Evolutionary conservation across 2,113 vertebrate genomes (phyloP).

Genomic region (Opisthocomus hoazin): DNA sequence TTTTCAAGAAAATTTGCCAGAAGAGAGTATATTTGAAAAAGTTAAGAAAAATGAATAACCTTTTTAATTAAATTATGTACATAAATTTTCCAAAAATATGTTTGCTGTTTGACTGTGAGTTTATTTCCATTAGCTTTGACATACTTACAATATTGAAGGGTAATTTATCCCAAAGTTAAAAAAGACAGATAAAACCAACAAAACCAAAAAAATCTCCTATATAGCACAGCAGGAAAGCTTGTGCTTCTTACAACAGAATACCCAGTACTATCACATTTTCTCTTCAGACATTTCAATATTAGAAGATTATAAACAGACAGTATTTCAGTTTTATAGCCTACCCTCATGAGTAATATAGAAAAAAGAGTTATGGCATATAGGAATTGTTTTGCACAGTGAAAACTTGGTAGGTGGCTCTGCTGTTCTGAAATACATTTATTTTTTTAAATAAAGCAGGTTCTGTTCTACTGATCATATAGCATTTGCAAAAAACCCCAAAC

Average conservation of each 20-base stretch:
- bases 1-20: background rate
- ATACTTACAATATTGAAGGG: background rate
- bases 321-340: constrained; percentile 13
- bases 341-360: background rate
- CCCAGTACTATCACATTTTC: background rate
- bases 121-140: background rate
- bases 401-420: background rate
- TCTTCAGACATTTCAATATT: constrained; percentile 19
- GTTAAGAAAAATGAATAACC: background rate
- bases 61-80: background rate
- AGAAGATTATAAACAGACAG: background rate
- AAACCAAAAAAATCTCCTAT: background rate
- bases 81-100: background rate
- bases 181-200: background rate
- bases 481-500: background rate
- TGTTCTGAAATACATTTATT: background rate
- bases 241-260: background rate
- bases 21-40: background rate
- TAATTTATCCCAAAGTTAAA: background rate
- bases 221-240: background rate
- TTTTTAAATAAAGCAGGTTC: background rate
- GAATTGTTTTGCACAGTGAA: background rate
- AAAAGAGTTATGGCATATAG: background rate
- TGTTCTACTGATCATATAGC: background rate
- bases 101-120: background rate